Base-by-base conservation (phyloP, 1,140 invertebrate species). In the Ostrea edulis region DNA sequence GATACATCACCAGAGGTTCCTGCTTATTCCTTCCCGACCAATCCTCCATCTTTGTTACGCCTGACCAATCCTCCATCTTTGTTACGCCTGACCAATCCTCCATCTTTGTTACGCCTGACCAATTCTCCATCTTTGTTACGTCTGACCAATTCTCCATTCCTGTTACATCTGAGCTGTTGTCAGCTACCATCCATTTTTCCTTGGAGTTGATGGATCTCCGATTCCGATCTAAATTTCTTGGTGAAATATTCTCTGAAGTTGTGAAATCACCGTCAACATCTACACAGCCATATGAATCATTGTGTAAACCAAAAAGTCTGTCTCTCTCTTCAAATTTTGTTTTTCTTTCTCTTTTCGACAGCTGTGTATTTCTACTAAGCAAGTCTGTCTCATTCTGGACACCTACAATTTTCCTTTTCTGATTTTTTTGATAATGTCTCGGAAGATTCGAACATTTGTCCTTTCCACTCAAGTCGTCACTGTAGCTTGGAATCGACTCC, bases 1-100 rank as follows among this genome's bases (percentile, higher is more conserved):
- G 65, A 29, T 71, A 71, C 65, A 71, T 71, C 20, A 71, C 65
- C 11, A 71, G 65, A 29, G 65, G 65, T 29, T 71, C 65, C 22
- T 71, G 22, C 12, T 71, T 25, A 22, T 25, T 71, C 5, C 12
- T 9, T 25, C 29, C 25, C 65, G n/a, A 71, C 65, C 65, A 71
- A 12, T 71, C 65, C 12, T 25, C 65, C 22, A n/a, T 29, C 12
- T n/a, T 29, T 3, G 22, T 20, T 58, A 58, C 55, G 20, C 55
- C 20, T 58, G n/a, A n/a, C n/a, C n/a, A n/a, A n/a, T n/a, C n/a
- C n/a, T n/a, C n/a, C n/a, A n/a, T n/a, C n/a, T n/a, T n/a, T n/a
- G n/a, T n/a, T n/a, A n/a, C n/a, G n/a, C n/a, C n/a, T n/a, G n/a
- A n/a, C n/a, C n/a, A n/a, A n/a, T n/a, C n/a, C n/a, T n/a, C n/a